Evolutionary conservation across 2,113 vertebrate species (phyloP).

Genomic region (Protobothrops mucrosquamatus): DNA sequence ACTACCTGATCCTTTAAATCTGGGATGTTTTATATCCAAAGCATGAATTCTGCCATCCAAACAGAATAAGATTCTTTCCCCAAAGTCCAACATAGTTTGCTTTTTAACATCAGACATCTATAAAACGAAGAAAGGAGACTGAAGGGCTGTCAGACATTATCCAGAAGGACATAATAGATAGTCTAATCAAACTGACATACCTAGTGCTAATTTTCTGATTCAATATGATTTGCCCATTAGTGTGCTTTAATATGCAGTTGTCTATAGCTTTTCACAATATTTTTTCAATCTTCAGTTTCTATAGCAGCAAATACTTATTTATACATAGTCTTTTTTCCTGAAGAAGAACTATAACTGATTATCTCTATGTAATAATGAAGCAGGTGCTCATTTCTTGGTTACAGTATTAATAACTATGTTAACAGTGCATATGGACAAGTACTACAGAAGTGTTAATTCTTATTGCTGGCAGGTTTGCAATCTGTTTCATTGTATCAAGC

Average conservation of each 20-base stretch:
- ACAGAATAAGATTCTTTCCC: background rate
- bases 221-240: background rate
- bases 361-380: slow-evolving; percentile 23
- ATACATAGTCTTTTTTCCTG: background rate
- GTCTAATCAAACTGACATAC: background rate
- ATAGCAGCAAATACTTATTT: background rate
- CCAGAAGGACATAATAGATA: too few species aligned
- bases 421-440: slow-evolving; percentile 5
- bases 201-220: background rate
- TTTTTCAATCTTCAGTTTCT: background rate
- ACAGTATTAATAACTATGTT: background rate
- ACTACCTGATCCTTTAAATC: background rate
- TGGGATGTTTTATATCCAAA: background rate
- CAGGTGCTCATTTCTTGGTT: slow-evolving; percentile 22
- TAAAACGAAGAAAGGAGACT: background rate
- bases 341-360: background rate
- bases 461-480: slow-evolving; percentile 26
- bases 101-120: background rate
- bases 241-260: background rate
- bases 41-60: background rate
- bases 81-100: background rate
- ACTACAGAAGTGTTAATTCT: slow-evolving; percentile 24
- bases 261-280: too few species aligned
- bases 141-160: background rate
- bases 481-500: slow-evolving; percentile 24